Base-by-base conservation (phyloP, 2,888 invertebrate species). In the Hermaeophaga mercurialis region DNA sequence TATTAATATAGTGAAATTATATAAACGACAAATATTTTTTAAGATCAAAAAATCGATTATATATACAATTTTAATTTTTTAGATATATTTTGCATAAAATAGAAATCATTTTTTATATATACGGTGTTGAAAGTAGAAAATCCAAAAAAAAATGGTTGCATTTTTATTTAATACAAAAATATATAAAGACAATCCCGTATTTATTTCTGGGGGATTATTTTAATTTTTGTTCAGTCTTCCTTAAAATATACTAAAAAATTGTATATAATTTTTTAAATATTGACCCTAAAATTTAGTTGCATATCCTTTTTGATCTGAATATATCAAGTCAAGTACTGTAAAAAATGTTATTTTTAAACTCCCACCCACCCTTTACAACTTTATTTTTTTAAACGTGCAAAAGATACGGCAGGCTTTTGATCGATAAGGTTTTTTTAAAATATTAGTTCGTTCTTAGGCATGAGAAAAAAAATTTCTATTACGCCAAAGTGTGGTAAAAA, bases 21-120 rank as follows among this genome's bases (percentile, higher is more conserved):
- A 66, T 64, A 49, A 26, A 50, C 24, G 24, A 43, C 24, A 52
- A 43, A 52, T 63, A 63, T 60, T 59, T 60, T 63, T 46, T 62
- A 65, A 63, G 54, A 47, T 39, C 47, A 56, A 45, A 58, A 39
- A 61, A 54, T 47, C 34, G 60, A 56, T 14, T 33, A 59, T 54
- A 54, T 54, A 60, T 65, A 64, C 59, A 63, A 61, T 61, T 67
- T 69, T 67, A 65, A 66, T 68, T 70, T 66, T 49, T 68, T 69
- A 69, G 66, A 49, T 71, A 70, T 70, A 59, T 71, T 72, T 70
- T 70, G 71, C 70, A 68, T 68, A 65, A 53, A 55, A 55, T 17
- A 17, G 36, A 28, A 9, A 36, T 33, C 7, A 5, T 12, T 36
- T 36, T 31, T 31, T 31, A 11, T n/a, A 19, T 39, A 49, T 19